phyloP scores from a whole-genome alignment of 2,113 vertebrate species.

The Pterocles orientalis region DNA sequence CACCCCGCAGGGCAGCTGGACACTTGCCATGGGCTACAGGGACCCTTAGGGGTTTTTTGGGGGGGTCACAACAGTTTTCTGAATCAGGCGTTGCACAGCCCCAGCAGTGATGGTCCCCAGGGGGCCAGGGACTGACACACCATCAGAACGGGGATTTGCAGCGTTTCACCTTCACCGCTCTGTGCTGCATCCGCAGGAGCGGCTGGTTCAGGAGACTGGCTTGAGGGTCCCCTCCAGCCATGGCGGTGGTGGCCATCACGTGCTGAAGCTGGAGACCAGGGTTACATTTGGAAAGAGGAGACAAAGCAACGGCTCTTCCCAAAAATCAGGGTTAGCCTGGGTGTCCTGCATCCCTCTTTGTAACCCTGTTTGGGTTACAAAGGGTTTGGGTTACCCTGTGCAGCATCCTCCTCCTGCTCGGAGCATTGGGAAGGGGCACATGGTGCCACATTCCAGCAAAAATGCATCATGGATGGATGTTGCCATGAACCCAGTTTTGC shows the following conservation, averaged over 20 bases:
- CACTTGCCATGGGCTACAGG: not conserved
- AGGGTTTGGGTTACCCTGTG: not conserved
- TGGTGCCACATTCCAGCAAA: not conserved
- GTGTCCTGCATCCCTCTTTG: not conserved
- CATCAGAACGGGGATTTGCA: not conserved
- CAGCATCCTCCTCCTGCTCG: not conserved
- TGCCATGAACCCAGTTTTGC: not conserved
- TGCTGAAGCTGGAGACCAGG: not conserved
- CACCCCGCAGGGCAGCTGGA: not conserved
- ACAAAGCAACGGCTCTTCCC: not conserved
- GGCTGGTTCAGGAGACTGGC: rapidly evolving
- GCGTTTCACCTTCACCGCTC: rapidly evolving
- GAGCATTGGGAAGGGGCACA: not conserved
- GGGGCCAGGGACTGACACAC: not conserved
- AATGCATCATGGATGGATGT: not conserved
- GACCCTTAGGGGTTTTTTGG: not conserved
- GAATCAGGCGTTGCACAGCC: not conserved
- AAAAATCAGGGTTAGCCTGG: not conserved
- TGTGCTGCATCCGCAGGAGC: not conserved
- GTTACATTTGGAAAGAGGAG: not conserved
- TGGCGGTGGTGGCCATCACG: not conserved
- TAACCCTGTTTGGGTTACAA: not conserved
- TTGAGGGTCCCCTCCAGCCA: not conserved
- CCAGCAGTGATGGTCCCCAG: not conserved
- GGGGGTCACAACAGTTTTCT: not conserved